Conservation (phyloP, 2,797 vertebrate species). For the Aeoliscus strigatus region DNA sequence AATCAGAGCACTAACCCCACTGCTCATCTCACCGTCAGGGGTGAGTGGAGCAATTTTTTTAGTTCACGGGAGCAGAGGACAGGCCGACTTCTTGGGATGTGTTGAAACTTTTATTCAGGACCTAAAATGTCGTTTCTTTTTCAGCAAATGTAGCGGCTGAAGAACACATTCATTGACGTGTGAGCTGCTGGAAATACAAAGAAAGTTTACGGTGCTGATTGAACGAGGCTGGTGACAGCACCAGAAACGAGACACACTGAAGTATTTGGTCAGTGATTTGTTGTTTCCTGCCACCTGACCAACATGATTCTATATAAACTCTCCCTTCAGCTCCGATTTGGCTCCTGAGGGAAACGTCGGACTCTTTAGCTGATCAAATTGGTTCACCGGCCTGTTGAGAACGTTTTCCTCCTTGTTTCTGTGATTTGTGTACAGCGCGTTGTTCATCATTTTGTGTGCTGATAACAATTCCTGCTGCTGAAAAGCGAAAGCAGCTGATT, state of each 20-base stretch:
- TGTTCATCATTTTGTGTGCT: constrained; percentile 6
- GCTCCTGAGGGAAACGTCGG: background rate
- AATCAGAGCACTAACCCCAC: constrained; percentile 20
- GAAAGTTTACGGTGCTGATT: no score
- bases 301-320: background rate
- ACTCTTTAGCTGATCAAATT: background rate
- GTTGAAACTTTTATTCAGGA: constrained; percentile 22
- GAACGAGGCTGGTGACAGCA: no score
- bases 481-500: background rate
- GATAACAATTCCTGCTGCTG: background rate
- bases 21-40: constrained; percentile 22
- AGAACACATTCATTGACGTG: no score
- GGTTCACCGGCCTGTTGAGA: background rate
- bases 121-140: constrained; percentile 1
- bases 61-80: constrained; percentile 25
- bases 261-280: constrained; percentile 1
- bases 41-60: constrained; percentile 16
- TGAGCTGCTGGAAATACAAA: no score
- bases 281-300: background rate
- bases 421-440: background rate
- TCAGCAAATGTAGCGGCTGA: no score
- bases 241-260: no score
- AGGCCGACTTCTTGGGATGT: constrained; percentile 25
- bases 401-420: background rate
- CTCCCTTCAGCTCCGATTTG: background rate